These are phyloP conservation scores for Chouioia cunea DNA, from an alignment of 2,888 invertebrate species.

Conservation along the genomic window DNA sequence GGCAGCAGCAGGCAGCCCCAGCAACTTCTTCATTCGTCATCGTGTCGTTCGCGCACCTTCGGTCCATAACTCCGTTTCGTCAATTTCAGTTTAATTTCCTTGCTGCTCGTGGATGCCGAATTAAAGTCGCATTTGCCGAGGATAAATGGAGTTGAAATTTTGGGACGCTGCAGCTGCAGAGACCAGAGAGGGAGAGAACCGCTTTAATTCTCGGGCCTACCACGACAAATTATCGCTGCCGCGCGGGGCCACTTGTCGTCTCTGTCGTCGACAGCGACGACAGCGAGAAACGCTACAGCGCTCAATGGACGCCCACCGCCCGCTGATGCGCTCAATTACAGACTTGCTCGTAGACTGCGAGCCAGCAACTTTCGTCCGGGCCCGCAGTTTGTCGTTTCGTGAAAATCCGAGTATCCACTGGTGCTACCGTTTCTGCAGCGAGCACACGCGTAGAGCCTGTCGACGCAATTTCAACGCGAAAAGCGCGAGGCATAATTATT, in stretches of 20 bases:
- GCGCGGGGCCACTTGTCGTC: too few relatives aligned
- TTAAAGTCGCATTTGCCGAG: constrained; percentile 41
- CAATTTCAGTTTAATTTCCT: constrained; percentile 47
- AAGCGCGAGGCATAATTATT: constrained; percentile 35
- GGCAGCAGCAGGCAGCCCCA: too few relatives aligned
- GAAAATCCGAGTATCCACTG: too few relatives aligned
- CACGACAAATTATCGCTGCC: too few relatives aligned
- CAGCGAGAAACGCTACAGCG: too few relatives aligned
- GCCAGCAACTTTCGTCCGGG: too few relatives aligned
- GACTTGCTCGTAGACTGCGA: too few relatives aligned
- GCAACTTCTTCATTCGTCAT: constrained; percentile 33
- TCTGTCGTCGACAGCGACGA: too few relatives aligned
- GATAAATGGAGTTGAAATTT: constrained; percentile 46
- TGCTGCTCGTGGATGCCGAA: constrained; percentile 18
- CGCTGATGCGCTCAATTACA: too few relatives aligned
- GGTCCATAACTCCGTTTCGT: constrained; percentile 18
- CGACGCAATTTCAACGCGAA: constrained; percentile 19
- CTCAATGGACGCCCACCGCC: too few relatives aligned
- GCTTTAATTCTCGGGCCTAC: neutral
- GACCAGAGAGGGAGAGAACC: neutral
- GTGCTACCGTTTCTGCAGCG: too few relatives aligned
- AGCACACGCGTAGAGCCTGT: constrained; percentile 7
- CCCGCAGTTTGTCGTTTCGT: too few relatives aligned
- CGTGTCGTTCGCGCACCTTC: constrained; percentile 21
- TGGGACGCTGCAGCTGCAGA: constrained; percentile 6